Evolutionary conservation across 2,113 vertebrate species (phyloP).

Genomic region (Athene noctua): DNA sequence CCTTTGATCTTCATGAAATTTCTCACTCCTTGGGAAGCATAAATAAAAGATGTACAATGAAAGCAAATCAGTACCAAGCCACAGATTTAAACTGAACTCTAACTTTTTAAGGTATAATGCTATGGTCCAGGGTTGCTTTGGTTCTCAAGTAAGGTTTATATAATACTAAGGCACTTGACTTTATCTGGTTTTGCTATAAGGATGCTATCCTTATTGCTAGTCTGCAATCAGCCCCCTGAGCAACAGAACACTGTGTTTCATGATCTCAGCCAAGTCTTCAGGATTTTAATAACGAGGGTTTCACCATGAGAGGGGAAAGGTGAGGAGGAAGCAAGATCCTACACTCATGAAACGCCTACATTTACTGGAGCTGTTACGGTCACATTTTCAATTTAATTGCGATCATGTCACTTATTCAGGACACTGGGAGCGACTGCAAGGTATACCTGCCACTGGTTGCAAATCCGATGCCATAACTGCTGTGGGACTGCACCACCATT

Average conservation of each 20-base stretch:
- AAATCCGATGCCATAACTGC: constrained; percentile 80
- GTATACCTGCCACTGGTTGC: constrained; percentile 74
- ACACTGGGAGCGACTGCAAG: neutral
- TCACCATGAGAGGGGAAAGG: neutral
- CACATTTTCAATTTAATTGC: neutral
- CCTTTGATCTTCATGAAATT: neutral
- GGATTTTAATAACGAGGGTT: neutral
- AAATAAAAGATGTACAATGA: neutral
- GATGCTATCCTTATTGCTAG: neutral
- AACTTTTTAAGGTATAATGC: neutral
- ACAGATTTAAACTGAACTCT: neutral
- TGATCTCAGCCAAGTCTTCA: neutral
- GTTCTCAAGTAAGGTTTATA: neutral
- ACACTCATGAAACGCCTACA: neutral
- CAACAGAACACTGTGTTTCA: neutral
- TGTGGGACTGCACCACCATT: constrained; percentile 81
- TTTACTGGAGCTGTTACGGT: neutral
- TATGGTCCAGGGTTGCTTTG: neutral
- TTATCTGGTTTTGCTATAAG: neutral
- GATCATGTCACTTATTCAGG: neutral
- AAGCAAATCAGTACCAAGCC: neutral
- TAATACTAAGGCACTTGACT: neutral
- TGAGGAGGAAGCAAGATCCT: neutral
- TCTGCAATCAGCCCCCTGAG: neutral
- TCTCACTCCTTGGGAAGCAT: neutral